phyloP scores from a whole-genome alignment of 1,140 invertebrate species.

The Periplaneta americana region DNA sequence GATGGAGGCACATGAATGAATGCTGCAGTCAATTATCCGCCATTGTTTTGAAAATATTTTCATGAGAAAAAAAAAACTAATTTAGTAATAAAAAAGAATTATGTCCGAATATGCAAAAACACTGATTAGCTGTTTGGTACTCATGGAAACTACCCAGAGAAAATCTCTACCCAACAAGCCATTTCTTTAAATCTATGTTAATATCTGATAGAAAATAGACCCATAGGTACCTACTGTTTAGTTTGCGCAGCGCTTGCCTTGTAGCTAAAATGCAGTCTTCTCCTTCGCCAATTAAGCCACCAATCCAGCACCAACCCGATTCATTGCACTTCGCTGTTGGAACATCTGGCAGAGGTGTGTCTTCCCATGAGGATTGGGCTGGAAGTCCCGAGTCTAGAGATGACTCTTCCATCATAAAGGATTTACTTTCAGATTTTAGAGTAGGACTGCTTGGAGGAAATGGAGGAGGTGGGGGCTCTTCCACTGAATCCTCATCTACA shows the following conservation, averaged over 20 bases:
- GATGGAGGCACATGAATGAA: too few species aligned
- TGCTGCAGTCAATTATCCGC: too few species aligned
- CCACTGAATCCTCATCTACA: slow-evolving; percentile 12
- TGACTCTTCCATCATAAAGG: neutral
- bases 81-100: too few species aligned
- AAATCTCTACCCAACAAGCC: too few species aligned
- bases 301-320: slow-evolving; percentile 77
- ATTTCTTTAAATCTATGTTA: too few species aligned
- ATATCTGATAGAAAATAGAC: neutral
- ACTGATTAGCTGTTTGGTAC: too few species aligned
- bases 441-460: neutral
- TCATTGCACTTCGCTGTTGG: slow-evolving; percentile 42
- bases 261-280: slow-evolving; percentile 48
- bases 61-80: too few species aligned
- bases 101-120: too few species aligned
- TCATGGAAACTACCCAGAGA: too few species aligned
- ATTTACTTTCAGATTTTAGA: neutral
- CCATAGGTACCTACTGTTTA: slow-evolving; percentile 66
- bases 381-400: neutral
- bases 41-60: too few species aligned
- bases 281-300: slow-evolving; percentile 58
- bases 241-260: slow-evolving; percentile 61
- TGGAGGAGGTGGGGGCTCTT: neutral
- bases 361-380: slow-evolving; percentile 24
- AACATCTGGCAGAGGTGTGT: neutral